Base-by-base conservation (phyloP, 30 jellyfish, hydroid and myxozoan species). In the Aurelia sp. region DNA sequence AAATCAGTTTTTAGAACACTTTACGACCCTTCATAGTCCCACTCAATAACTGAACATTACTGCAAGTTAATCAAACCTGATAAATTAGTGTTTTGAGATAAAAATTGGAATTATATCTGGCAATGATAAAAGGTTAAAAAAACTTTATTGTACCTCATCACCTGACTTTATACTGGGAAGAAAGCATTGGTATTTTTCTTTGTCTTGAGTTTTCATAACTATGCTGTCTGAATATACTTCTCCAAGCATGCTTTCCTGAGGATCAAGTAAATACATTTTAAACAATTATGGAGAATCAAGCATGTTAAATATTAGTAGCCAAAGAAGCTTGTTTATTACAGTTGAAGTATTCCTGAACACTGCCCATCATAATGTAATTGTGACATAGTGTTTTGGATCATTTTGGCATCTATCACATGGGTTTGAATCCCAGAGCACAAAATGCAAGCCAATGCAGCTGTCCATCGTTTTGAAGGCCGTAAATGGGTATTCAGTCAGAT, bases 181-280 rank as follows among this genome's bases (percentile, higher is more conserved):
- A 68, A 66, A 71, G 76, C 96, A 87, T 71, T 81, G 80, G 60
- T 87, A 87, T 59, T 79, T 58, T 33, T 87, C 96, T 33, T 87
- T 87, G 4, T 87, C 96, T 18, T 44, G 44, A 16, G 96, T 87
- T 4, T 37, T 79, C 52, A 87, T 48, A 4, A 87, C 44, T 16
- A 76, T 37, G 33, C 86, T 76, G 30, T 76, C 86, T 62, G 37
- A 41, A 22, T 66, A 47, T 15, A 57, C 62, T 12, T 64, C 73
- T 31, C 86, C 65, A 76, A 22, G 76, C 30, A 59, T 16, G n/a
- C 66, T n/a, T 18, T 52, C 44, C 86, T 76, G 86, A 17, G 47
- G 63, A 15, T 19, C 71, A 61, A 61, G 23, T 19, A 22, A 22
- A n/a, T 13, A 6, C 13, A 61, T 19, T n/a, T n/a, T n/a, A 13